Evolutionary conservation across 2,888 invertebrate species (phyloP), one percentile per base, ranked within the genome.

Genomic region (Megaustenia siamemsis): DNA sequence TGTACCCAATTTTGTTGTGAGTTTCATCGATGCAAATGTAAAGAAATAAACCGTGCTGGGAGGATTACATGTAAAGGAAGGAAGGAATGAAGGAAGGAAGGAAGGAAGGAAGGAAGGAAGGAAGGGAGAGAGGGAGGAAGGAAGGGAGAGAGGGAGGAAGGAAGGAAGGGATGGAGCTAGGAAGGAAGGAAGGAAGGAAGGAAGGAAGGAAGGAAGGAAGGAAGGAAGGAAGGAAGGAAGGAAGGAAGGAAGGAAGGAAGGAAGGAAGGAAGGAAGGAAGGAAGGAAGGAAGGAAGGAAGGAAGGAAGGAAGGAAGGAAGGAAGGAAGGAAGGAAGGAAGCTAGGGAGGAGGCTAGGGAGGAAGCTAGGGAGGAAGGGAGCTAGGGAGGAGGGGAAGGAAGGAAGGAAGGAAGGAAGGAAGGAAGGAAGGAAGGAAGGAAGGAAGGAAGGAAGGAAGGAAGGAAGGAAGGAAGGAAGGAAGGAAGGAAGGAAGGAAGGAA

Each of bases 121-220:
- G n/a, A 32, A 45, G 43, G 49, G 49, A 35, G 40, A 40, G 40
- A n/a, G 60, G 6, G 21, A 21, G 63, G 60, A 43, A 35, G 32
- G 60, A 43, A 63, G 75, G 28, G 63, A 63, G 43, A 28, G 63
- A 43, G 73, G 45, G n/a, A n/a, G n/a, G n/a, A n/a, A n/a, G n/a
- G n/a, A n/a, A n/a, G n/a, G n/a, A n/a, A n/a, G n/a, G n/a, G 35
- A 38, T 56, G 69, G 53, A 35, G 35, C 45, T 40, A 71, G 73
- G 40, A 21, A 56, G 71, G 73, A 32, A 32, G 49, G 71, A 56
- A 18, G 24, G 60, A 60, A n/a, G 60, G 24, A 32, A 38, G 40
- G n/a, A 10, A 28, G 60, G 38, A 40, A n/a, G 38, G 75, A 56
- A 43, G 56, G 38, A 28, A 8, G 45, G n/a, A 35, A 21, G 15